Evolutionary conservation across 1,140 invertebrate species (phyloP).

Genomic region (Drosophila bipectinata): DNA sequence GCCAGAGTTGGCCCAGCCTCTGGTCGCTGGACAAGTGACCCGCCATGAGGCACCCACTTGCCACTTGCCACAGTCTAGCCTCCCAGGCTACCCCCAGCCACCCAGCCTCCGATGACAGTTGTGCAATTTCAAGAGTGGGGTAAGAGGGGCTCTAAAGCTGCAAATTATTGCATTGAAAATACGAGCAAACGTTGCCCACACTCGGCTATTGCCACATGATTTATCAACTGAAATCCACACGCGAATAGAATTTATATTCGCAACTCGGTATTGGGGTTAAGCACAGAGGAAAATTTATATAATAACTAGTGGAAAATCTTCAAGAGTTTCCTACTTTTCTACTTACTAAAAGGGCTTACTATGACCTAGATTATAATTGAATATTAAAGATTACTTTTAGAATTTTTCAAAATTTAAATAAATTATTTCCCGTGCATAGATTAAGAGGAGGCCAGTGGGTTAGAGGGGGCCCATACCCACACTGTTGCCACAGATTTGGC

Average conservation of each 20-base stretch:
- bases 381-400: no score
- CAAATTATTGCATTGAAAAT: constrained; percentile 60
- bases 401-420: neutral
- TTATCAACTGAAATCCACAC: constrained; percentile 71
- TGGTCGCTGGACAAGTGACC: constrained; percentile 7
- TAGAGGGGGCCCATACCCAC: constrained; percentile 16
- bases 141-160: constrained; percentile 25
- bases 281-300: constrained; percentile 10
- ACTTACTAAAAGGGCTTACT: neutral
- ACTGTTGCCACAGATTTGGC: constrained; percentile 35
- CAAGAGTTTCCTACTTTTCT: neutral
- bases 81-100: neutral
- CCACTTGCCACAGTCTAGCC: constrained; percentile 13
- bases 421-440: constrained; percentile 4
- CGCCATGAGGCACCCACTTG: neutral
- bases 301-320: neutral
- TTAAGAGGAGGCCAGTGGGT: neutral
- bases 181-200: constrained; percentile 45
- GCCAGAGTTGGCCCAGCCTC: constrained; percentile 8
- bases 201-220: constrained; percentile 59
- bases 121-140: constrained; percentile 51
- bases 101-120: constrained; percentile 43
- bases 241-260: constrained; percentile 63
- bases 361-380: no score
- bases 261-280: constrained; percentile 31